These are phyloP conservation scores for Tetraodon nigroviridis DNA, from an alignment of 2,113 vertebrate genomes.

Conservation along the genomic window DNA sequence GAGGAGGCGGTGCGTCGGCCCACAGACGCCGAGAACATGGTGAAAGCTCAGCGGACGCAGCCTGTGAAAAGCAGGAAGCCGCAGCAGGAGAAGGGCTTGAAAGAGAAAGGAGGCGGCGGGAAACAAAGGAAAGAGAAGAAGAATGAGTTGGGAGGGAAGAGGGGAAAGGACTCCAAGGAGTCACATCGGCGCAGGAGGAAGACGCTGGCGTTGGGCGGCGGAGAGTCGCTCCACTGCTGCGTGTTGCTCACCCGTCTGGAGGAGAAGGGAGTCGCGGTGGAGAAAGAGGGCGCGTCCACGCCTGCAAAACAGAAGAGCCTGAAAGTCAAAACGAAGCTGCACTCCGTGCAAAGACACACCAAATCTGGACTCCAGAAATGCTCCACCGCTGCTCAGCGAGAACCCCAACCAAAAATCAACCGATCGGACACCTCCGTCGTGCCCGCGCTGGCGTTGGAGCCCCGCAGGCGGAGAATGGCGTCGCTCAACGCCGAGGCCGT, in stretches of 20 bases:
- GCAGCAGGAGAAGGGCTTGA: conserved; percentile 42
- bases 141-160: conserved; percentile 38
- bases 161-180: conserved; percentile 70
- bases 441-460: conserved; percentile 65
- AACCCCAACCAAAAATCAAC: conserved; percentile 65
- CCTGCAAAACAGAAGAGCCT: conserved; percentile 30
- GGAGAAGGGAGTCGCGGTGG: conserved; percentile 45
- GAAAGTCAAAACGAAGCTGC: conserved; percentile 48
- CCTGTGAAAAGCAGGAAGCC: conserved; percentile 46
- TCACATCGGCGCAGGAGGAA: conserved; percentile 75
- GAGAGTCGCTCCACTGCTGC: conserved; percentile 78
- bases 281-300: conserved; percentile 42
- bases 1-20: conserved; percentile 51
- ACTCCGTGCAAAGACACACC: conserved; percentile 37
- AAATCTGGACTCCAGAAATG: conserved; percentile 55
- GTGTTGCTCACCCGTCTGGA: conserved; percentile 89
- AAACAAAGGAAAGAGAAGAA: conserved; percentile 35
- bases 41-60: conserved; percentile 65
- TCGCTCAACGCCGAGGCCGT: conserved; percentile 96
- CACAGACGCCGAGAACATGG: conserved; percentile 68
- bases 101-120: conserved; percentile 31
- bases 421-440: conserved; percentile 55
- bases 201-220: conserved; percentile 47
- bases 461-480: conserved; percentile 89
- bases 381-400: conserved; percentile 38